phyloP scores from a whole-genome alignment of 2,797 vertebrate species.

The Poecilia picta region DNA sequence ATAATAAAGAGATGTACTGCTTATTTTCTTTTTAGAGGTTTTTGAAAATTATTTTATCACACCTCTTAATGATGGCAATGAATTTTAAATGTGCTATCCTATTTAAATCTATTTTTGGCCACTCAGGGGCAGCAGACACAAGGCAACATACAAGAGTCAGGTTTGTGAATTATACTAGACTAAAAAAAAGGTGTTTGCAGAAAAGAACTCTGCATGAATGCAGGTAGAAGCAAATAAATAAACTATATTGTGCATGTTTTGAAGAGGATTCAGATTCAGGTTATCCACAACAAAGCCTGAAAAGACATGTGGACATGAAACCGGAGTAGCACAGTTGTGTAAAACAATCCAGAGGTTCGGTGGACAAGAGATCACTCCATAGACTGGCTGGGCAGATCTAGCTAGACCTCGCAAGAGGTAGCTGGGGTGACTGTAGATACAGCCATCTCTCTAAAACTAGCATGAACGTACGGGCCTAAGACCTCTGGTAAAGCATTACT shows the following conservation, averaged over 20 bases:
- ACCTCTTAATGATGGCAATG: not conserved
- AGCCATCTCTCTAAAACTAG: not conserved
- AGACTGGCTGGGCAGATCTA: not conserved
- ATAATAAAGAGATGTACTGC: not conserved
- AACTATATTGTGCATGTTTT: not conserved
- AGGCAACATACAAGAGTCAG: slow-evolving; percentile 5
- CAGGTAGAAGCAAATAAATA: not conserved
- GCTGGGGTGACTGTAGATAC: not conserved
- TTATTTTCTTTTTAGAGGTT: slow-evolving; percentile 2
- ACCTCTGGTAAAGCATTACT: not conserved
- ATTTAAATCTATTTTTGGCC: slow-evolving; percentile 20
- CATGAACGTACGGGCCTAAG: not conserved
- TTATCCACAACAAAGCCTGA: not conserved
- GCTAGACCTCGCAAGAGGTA: not conserved
- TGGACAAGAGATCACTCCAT: not conserved
- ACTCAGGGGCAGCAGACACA: slow-evolving; percentile 45
- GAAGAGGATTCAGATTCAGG: not conserved
- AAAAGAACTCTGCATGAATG: not conserved
- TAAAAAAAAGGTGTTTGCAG: not conserved
- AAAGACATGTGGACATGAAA: not conserved
- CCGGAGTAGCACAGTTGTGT: not conserved
- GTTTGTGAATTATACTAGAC: not conserved
- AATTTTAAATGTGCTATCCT: not conserved
- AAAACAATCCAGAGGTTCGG: not conserved
- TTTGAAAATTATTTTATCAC: not conserved